Evolutionary conservation across 2,113 vertebrate species (phyloP).

Genomic region (Pantherophis guttatus): DNA sequence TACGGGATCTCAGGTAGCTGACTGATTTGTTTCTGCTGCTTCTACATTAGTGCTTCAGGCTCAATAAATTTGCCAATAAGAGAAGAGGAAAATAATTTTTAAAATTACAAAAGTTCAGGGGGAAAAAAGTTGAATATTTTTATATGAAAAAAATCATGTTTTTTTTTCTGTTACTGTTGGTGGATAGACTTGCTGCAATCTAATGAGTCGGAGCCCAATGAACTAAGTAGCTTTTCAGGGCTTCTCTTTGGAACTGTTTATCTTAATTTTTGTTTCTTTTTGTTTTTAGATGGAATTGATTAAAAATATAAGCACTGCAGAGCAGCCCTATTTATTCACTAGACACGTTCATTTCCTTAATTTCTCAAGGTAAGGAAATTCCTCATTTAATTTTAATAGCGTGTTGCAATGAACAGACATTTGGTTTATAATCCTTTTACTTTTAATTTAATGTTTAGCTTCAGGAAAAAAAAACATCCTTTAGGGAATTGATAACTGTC

Average conservation of each 20-base stretch:
- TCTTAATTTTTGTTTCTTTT: constrained; percentile 39
- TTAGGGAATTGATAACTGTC: background rate
- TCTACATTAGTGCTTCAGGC: background rate
- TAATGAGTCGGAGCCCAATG: background rate
- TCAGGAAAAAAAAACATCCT: background rate
- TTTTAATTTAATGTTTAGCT: background rate
- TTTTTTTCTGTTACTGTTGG: background rate
- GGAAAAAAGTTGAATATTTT: background rate
- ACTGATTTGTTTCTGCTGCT: background rate
- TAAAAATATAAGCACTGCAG: constrained; percentile 93
- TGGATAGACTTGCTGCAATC: background rate
- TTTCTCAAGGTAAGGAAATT: constrained; percentile 88
- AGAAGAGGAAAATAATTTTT: background rate
- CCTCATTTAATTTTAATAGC: constrained; percentile 33
- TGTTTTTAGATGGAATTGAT: constrained; percentile 90
- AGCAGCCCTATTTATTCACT: constrained; percentile 96
- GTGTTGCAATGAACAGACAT: background rate
- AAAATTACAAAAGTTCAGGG: background rate
- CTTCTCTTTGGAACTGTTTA: constrained; percentile 39
- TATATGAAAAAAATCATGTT: background rate
- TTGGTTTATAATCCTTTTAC: constrained; percentile 2
- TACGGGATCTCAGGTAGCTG: background rate
- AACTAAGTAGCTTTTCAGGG: constrained; percentile 18
- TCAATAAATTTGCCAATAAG: background rate
- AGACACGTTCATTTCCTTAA: constrained; percentile 99